Base-by-base conservation (phyloP, 2,888 invertebrate genomes). In the Panopea generosa region DNA sequence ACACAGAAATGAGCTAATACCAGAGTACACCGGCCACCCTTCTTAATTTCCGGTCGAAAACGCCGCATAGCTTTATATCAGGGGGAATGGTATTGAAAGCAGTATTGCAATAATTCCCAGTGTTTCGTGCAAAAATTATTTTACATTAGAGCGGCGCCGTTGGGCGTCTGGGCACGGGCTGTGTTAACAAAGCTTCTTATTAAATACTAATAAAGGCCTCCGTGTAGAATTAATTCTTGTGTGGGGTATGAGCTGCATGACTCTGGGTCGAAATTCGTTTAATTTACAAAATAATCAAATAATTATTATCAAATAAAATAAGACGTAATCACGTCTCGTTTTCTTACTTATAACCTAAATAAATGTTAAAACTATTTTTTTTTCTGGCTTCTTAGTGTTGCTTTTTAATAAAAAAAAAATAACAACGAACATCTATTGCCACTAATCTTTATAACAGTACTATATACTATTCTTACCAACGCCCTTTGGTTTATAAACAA, bases 121-220 rank as follows among this genome's bases (percentile, higher is more conserved):
- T 40, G 53, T 69, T 60, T 65, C 77, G 78, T 75, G 78, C 52
- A 55, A n/a, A 50, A n/a, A 60, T 59, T 61, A 56, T 70, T 61
- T 70, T 57, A 60, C 57, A 74, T 74, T 69, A 67, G 45, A 53
- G 24, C 65, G 66, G 73, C 73, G 73, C 57, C 70, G 57, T 47
- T 24, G 40, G 70, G 62, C 53, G 49, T 33, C 52, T 22, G 55
- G 59, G 57, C 63, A 62, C 74, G 67, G 59, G 24, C 40, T 29
- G 40, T 18, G 61, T 49, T 66, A 75, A 78, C 74, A 77, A 77
- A 68, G 71, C 63, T 68, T 67, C 57, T 71, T 78, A 78, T 71
- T 74, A 70, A 74, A 74, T 43, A 56, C 68, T 68, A 68, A 74
- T 68, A 63, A 62, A 56, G 47, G 29, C 26, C 50, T 43, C 56